Evolutionary conservation across 2,888 invertebrate genomes (phyloP), one percentile per base, ranked within the genome.

Genomic region (Dryomyza anilis): DNA sequence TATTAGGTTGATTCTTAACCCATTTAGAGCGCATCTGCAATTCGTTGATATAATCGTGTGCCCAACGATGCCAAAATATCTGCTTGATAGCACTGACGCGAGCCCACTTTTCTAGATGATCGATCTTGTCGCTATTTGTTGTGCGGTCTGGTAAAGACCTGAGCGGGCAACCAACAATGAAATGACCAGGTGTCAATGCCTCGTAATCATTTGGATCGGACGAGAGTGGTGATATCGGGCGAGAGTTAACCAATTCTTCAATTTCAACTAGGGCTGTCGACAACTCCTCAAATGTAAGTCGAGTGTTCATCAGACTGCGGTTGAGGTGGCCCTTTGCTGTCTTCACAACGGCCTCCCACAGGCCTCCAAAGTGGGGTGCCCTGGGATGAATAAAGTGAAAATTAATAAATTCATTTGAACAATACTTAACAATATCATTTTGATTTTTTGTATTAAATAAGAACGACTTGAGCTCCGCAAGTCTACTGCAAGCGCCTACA

Each of bases 311-410:
- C 8, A 71, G 52, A 6, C 50, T 64, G 3, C 71, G 63, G 16
- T 30, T 21, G 2, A 70, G 60, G 46, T 67, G 67, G 21, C 62
- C 63, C 30, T 69, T 69, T 3, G 67, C 66, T 0, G 64, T 39
- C 36, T 69, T 70, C 2, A 60, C 65, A 2, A 48, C 58, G 3
- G 59, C 66, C 33, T 63, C 65, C 63, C 67, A 67, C 10, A 67
- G 30, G 19, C 67, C 69, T 8, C 67, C 69, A 46, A 70, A 71
- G 30, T 71, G 67, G 23, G 69, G 67, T 7, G 68, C 64, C 36
- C 69, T 58, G 8, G 68, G 68, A 16, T 64, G 68, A 23, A 71
- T 70, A 39, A 65, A 63, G 12, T 30, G 33, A 29, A 64, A 62
- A 6, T 61, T 48, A n/a, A 46, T 48, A 33, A 50, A 63, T 57